Conservation (phyloP, 2,797 vertebrate species). For the Sphenopsis melanotis region DNA sequence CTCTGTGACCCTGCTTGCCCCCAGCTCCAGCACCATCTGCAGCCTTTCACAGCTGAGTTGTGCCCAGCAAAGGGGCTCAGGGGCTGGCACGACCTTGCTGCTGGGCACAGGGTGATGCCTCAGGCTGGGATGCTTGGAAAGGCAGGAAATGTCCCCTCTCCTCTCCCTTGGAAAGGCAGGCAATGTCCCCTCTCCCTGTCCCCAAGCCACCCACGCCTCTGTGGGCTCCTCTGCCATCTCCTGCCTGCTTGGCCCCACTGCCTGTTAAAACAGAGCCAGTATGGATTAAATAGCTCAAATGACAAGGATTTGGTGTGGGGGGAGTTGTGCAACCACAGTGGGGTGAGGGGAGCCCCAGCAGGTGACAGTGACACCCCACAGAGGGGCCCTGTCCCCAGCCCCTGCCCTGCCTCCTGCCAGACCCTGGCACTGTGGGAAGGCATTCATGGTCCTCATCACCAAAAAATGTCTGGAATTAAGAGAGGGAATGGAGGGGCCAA, state of each 20-base stretch:
- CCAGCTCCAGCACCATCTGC: background rate
- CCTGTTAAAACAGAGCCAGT: background rate
- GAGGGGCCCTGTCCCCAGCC: background rate
- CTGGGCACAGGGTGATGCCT: background rate
- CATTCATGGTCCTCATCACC: background rate
- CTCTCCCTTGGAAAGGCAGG: background rate
- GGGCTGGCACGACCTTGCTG: background rate
- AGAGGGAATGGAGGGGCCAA: background rate
- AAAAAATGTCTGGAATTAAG: background rate
- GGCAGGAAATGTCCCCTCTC: background rate
- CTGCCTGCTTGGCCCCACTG: background rate
- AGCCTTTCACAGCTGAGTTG: background rate
- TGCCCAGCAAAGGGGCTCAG: accelerated
- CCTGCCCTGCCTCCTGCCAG: background rate
- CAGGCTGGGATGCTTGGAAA: accelerated
- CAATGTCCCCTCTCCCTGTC: background rate
- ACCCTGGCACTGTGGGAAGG: background rate
- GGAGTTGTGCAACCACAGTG: accelerated
- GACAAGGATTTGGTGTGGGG: background rate
- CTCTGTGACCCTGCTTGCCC: background rate
- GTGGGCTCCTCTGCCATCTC: background rate
- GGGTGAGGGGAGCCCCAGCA: background rate
- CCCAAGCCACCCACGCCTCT: accelerated
- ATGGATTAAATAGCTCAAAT: background rate
- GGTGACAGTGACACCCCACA: background rate